Base-by-base conservation (phyloP, 2,888 invertebrate species). In the Hydriomena furcata region DNA sequence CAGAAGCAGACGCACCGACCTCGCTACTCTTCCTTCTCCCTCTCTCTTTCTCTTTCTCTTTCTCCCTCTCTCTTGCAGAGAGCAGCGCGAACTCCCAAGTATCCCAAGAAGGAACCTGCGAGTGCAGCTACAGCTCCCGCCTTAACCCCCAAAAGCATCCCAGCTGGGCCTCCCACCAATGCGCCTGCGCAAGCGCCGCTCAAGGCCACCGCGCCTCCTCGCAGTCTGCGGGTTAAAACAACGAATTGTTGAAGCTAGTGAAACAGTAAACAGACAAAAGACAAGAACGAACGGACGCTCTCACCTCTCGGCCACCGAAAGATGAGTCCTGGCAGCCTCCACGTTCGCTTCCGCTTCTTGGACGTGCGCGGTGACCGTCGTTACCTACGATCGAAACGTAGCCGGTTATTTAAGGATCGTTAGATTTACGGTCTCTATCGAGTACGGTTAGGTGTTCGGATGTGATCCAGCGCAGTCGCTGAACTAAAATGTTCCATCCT, bases 171-270 rank as follows among this genome's bases (percentile, higher is more conserved):
- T 7, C 75, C 82, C 57, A 66, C 55, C 62, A 75, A 63, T 57
- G 79, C 80, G 31, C 84, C 84, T 48, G 63, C 59, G 54, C 63
- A 64, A 46, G 82, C 84, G 13, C 83, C 82, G 11, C 75, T 71
- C 50, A 57, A 67, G 24, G 76, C 68, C 60, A 61, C 63, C 50
- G 74, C 74, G 42, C 74, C 76, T 37, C 63, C 75, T 1, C 73
- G 69, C 42, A 80, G 6, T 45, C 80, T 77, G 64, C 1, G n/a
- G n/a, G n/a, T n/a, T n/a, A n/a, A n/a, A n/a, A n/a, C n/a, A n/a
- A n/a, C n/a, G n/a, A n/a, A n/a, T n/a, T n/a, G n/a, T n/a, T n/a
- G n/a, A n/a, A n/a, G n/a, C n/a, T n/a, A n/a, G n/a, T n/a, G n/a
- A n/a, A n/a, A n/a, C n/a, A n/a, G n/a, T n/a, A n/a, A n/a, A n/a